Conservation (phyloP, 2,113 vertebrate species). For the Menidia beryllina region DNA sequence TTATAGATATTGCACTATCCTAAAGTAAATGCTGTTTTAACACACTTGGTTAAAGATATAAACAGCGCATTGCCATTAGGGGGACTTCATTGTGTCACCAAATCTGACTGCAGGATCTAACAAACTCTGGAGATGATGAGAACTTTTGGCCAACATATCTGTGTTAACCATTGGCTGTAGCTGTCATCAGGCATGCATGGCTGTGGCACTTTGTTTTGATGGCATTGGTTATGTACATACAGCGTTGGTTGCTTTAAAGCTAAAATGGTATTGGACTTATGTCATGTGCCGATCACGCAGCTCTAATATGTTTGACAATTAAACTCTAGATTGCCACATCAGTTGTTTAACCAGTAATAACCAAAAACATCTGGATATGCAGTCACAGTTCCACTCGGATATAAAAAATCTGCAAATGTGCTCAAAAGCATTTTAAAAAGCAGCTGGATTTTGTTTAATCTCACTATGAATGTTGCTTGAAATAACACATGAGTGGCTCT, state of each 20-base stretch:
- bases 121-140: too few relatives aligned
- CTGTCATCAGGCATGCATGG: not conserved
- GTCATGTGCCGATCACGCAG: not conserved
- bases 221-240: too few relatives aligned
- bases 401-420: too few relatives aligned
- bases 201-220: not conserved
- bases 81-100: not conserved
- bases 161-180: not conserved
- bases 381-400: too few relatives aligned
- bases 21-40: not conserved
- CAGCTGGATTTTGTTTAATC: too few relatives aligned
- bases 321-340: too few relatives aligned
- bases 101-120: not conserved
- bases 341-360: too few relatives aligned
- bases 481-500: not conserved
- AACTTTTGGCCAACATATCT: too few relatives aligned
- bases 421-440: too few relatives aligned
- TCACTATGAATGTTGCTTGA: not conserved
- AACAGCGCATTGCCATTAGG: not conserved
- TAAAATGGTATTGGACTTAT: not conserved
- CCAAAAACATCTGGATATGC: too few relatives aligned
- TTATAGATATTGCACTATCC: not conserved
- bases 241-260: not conserved
- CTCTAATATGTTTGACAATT: not conserved
- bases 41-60: not conserved